phyloP scores from a whole-genome alignment of 2,113 vertebrate genomes.

The Siniperca knerii region DNA sequence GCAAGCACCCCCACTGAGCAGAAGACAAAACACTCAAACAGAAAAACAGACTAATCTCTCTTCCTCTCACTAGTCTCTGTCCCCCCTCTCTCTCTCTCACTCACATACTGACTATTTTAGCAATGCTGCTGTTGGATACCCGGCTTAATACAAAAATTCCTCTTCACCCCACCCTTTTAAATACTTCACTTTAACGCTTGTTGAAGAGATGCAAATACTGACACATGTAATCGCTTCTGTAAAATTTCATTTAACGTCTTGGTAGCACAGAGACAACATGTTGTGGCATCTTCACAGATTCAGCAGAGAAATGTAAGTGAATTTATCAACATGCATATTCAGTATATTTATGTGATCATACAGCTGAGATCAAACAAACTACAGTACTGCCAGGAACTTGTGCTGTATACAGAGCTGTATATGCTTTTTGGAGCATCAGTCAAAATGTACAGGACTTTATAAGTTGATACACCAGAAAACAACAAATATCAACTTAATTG shows the following conservation, averaged over 20 bases:
- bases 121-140: background rate
- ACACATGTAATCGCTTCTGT: background rate
- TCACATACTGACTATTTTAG: background rate
- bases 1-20: constrained; percentile 60
- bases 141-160: background rate
- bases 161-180: background rate
- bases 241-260: background rate
- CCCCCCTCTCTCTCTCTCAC: background rate
- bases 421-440: too few relatives aligned
- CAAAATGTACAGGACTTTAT: background rate
- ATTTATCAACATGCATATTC: background rate
- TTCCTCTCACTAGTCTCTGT: constrained; percentile 19
- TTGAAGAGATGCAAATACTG: background rate
- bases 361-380: background rate
- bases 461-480: background rate
- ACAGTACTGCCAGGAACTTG: too few relatives aligned
- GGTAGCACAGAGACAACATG: background rate
- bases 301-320: background rate
- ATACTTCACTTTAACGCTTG: background rate
- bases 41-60: constrained; percentile 63
- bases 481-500: background rate
- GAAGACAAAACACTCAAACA: constrained; percentile 71
- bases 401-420: too few relatives aligned
- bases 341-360: background rate
- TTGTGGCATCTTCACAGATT: background rate